These are phyloP conservation scores for Aradophagus sp. DNA, from an alignment of 1,140 invertebrate species.

Conservation along the genomic window DNA sequence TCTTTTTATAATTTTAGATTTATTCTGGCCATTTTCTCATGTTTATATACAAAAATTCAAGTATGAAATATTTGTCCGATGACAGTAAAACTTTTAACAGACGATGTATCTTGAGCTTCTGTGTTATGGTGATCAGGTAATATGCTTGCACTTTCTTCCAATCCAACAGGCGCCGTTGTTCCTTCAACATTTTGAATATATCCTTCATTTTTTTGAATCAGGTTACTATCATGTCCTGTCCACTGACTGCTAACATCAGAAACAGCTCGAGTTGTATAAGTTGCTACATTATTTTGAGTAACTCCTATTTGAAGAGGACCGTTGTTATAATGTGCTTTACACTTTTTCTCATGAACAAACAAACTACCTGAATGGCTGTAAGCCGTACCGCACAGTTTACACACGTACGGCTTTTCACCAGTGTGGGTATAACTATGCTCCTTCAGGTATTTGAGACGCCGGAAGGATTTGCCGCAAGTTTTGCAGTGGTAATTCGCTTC, in stretches of 20 bases:
- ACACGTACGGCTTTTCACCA: constrained; percentile 84
- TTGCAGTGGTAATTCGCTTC: constrained; percentile 72
- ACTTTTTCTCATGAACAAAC: constrained; percentile 70
- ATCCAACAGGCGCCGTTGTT: constrained; percentile 21
- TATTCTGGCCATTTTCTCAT: too few relatives aligned
- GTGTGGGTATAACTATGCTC: constrained; percentile 80
- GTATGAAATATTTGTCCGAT: constrained; percentile 65
- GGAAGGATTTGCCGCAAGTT: constrained; percentile 76
- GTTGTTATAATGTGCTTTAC: constrained; percentile 62
- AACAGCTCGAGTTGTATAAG: constrained; percentile 43
- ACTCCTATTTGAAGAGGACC: constrained; percentile 51
- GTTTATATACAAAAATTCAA: background rate
- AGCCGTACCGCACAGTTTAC: constrained; percentile 79
- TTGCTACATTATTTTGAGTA: constrained; percentile 40
- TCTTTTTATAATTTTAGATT: too few relatives aligned
- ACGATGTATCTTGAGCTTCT: constrained; percentile 49
- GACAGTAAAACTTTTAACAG: constrained; percentile 58
- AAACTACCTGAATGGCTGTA: constrained; percentile 71
- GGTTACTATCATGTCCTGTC: constrained; percentile 13
- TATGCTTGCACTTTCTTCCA: constrained; percentile 34
- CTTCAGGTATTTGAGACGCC: constrained; percentile 75
- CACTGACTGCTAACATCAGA: constrained; percentile 42
- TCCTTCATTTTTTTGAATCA: constrained; percentile 50
- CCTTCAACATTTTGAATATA: constrained; percentile 58
- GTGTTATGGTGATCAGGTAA: constrained; percentile 35